These are phyloP conservation scores for Halcyon malimbica DNA, from an alignment of 2,113 vertebrate species.

Conservation along the genomic window DNA sequence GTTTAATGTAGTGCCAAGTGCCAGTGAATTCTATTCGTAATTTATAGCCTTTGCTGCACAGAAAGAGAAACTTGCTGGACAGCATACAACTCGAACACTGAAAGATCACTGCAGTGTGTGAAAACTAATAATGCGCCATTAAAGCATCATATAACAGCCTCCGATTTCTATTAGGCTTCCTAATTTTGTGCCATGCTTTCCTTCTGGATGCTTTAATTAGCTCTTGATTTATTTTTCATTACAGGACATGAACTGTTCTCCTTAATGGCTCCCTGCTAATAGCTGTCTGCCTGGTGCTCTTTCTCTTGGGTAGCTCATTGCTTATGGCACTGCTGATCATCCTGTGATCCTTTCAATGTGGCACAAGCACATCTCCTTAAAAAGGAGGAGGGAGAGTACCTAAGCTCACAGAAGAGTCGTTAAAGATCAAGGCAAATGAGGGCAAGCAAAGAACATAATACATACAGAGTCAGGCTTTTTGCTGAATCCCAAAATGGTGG, in stretches of 20 bases:
- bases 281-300: constrained; percentile 55
- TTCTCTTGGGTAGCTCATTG: constrained; percentile 22
- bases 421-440: neutral
- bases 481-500: constrained; percentile 48
- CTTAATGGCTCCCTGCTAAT: constrained; percentile 60
- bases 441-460: neutral
- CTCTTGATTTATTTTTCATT: constrained; percentile 68
- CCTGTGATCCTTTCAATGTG: neutral
- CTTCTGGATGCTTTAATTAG: constrained; percentile 70
- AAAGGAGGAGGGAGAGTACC: neutral
- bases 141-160: constrained; percentile 35
- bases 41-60: neutral
- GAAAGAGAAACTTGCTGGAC: constrained; percentile 18
- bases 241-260: constrained; percentile 42
- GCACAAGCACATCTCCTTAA: neutral
- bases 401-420: neutral
- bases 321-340: constrained; percentile 42
- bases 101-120: constrained; percentile 26
- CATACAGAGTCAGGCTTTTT: neutral
- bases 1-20: constrained; percentile 27
- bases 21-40: constrained; percentile 13
- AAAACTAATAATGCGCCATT: constrained; percentile 53
- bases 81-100: constrained; percentile 1
- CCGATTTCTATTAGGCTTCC: constrained; percentile 46
- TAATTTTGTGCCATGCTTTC: constrained; percentile 62